Percentiles rank a stretch among this genome's conserved stretches.
These are phyloP conservation scores for Eulemur mongoz DNA, from an alignment of 2,797 vertebrate genomes.

Conservation along the genomic window DNA sequence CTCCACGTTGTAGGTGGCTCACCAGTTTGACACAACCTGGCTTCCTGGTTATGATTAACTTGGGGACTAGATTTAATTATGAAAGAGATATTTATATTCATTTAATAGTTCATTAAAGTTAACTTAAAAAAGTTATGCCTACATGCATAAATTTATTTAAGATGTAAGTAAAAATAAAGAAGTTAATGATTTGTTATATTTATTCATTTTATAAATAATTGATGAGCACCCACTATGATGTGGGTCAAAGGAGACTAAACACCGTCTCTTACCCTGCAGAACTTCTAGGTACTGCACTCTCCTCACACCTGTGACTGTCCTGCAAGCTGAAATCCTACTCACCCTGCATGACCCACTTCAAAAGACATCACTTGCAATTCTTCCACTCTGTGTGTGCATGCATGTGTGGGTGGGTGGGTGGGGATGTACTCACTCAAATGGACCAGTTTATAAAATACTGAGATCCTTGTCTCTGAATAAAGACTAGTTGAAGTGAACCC, in stretches of 20 bases:
- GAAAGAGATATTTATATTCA: background rate
- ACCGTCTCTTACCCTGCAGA: rapidly evolving
- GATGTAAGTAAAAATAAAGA: background rate
- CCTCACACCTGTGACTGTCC: too few relatives aligned
- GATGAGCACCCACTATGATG: background rate
- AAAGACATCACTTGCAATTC: background rate
- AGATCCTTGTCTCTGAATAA: background rate
- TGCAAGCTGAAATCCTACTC: background rate
- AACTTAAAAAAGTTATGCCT: background rate
- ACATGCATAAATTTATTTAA: background rate
- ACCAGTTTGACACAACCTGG: background rate
- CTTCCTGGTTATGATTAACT: background rate
- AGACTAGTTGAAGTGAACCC: background rate
- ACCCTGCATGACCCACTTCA: background rate
- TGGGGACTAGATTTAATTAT: background rate
- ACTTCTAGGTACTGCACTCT: rapidly evolving
- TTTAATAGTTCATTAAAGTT: background rate
- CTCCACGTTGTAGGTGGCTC: background rate
- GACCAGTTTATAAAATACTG: background rate
- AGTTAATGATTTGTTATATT: background rate
- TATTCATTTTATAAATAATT: background rate
- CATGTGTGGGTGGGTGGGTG: background rate
- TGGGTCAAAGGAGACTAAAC: background rate
- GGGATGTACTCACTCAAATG: too few relatives aligned
- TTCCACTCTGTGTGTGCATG: background rate